Conservation (phyloP, 2,797 vertebrate species). For the Hafferia zeledoni region DNA sequence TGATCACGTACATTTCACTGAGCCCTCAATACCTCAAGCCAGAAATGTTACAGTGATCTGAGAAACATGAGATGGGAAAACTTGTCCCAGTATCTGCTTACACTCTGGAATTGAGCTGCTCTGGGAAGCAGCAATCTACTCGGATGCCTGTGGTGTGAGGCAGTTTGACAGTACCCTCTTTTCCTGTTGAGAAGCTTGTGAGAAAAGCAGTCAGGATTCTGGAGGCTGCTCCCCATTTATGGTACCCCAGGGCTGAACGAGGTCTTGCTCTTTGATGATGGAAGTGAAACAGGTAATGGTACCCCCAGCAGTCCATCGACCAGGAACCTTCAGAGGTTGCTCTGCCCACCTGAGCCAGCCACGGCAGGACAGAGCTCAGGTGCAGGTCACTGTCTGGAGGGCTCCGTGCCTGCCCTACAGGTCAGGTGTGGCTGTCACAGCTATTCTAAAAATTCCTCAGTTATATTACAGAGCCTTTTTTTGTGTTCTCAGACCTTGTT, state of each 20-base stretch:
- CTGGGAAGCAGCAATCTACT: neutral
- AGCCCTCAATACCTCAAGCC: neutral
- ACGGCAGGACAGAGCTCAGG: neutral
- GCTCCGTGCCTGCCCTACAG: too few species aligned
- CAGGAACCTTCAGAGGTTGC: neutral
- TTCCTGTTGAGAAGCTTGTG: neutral
- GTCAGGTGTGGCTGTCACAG: too few species aligned
- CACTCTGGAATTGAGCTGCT: neutral
- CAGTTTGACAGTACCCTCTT: neutral
- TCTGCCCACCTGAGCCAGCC: neutral
- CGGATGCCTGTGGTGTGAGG: fast-evolving
- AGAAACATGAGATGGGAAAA: neutral
- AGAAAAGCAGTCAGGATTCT: neutral
- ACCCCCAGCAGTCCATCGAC: fast-evolving
- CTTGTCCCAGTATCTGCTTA: neutral
- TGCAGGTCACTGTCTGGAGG: neutral
- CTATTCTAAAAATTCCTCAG: too few species aligned
- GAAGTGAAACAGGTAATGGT: neutral
- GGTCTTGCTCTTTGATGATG: neutral
- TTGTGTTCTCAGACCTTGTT: too few species aligned
- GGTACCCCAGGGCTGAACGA: neutral
- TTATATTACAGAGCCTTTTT: too few species aligned
- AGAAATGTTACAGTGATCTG: neutral
- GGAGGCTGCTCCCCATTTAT: neutral
- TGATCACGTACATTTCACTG: neutral